Evolutionary conservation across 1,140 invertebrate species (phyloP).

Genomic region (Harlomillsia oculata): DNA sequence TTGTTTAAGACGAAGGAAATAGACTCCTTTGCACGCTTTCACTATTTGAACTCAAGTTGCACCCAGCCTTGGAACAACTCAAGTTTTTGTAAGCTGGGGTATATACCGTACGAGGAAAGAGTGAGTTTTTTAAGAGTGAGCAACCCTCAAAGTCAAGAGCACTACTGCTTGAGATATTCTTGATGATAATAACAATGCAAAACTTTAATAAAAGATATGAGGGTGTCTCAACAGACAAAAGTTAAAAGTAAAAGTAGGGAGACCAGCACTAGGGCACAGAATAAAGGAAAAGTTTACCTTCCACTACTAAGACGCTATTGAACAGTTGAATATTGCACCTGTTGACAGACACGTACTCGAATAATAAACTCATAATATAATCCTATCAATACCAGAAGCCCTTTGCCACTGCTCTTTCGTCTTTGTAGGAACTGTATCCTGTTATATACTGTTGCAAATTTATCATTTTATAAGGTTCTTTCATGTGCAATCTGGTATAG

Average conservation of each 20-base stretch:
- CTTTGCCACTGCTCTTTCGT: too few species aligned
- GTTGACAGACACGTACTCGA: slow-evolving; percentile 21
- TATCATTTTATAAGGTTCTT: not conserved
- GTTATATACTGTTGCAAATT: not conserved
- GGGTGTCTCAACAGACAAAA: slow-evolving; percentile 17
- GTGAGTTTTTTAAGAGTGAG: too few species aligned
- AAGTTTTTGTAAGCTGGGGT: too few species aligned
- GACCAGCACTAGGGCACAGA: not conserved
- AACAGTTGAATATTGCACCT: slow-evolving; percentile 23
- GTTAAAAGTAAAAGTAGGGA: slow-evolving; percentile 20
- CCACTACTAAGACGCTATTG: not conserved
- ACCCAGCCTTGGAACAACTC: too few species aligned
- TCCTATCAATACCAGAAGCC: too few species aligned
- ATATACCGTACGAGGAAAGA: too few species aligned
- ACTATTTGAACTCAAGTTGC: too few species aligned
- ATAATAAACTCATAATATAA: too few species aligned
- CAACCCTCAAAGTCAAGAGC: too few species aligned
- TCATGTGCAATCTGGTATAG: not conserved
- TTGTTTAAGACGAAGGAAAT: too few species aligned
- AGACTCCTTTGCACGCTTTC: too few species aligned
- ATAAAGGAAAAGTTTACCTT: slow-evolving; percentile 10
- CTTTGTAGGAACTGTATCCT: not conserved
- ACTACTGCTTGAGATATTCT: slow-evolving; percentile 5
- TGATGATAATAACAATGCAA: slow-evolving; percentile 27
- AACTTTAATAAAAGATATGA: slow-evolving; percentile 29